phyloP scores from a whole-genome alignment of 2,113 vertebrate species.

The Clarias batrachus region DNA sequence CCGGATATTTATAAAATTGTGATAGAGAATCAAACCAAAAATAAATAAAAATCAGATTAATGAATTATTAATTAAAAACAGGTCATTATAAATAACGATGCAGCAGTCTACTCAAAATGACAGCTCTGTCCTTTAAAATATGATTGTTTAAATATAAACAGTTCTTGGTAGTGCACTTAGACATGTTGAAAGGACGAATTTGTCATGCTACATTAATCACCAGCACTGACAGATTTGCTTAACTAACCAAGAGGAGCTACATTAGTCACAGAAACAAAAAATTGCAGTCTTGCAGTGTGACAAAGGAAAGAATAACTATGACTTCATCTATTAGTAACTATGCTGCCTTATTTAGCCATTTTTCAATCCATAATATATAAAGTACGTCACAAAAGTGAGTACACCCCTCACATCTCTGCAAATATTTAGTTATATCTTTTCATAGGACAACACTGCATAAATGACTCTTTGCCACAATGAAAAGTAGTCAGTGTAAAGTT shows the following conservation, averaged over 20 bases:
- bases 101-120: neutral
- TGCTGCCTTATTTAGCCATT: neutral
- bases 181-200: neutral
- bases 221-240: conserved; percentile 3
- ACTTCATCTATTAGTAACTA: neutral
- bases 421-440: too few relatives aligned
- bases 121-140: neutral
- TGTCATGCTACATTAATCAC: neutral
- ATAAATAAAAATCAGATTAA: neutral
- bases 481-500: too few relatives aligned
- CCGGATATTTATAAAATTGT: too few relatives aligned
- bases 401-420: too few relatives aligned
- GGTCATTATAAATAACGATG: neutral
- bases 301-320: neutral
- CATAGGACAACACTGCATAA: too few relatives aligned
- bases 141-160: neutral
- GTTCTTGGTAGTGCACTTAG: neutral
- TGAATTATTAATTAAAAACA: neutral
- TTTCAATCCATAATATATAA: neutral
- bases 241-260: neutral
- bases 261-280: neutral
- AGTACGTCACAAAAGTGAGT: too few relatives aligned
- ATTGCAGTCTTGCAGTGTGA: neutral
- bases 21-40: too few relatives aligned
- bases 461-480: too few relatives aligned